These are phyloP conservation scores for Mus caroli DNA, from an alignment of 2,797 vertebrate species.

Conservation along the genomic window DNA sequence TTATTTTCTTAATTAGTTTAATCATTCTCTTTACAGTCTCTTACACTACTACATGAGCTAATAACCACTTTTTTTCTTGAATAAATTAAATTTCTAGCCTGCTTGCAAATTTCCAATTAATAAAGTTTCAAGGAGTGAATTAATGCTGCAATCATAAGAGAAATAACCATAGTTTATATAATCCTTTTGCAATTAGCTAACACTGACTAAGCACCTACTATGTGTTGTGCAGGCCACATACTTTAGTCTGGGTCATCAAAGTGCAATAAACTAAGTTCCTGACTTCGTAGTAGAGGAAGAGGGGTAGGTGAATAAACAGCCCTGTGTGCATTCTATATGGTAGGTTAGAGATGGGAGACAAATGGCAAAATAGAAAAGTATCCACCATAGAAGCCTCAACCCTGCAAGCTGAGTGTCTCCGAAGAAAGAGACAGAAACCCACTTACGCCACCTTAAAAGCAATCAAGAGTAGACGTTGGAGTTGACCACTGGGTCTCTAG, in stretches of 20 bases:
- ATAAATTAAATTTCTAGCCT: conserved; percentile 75
- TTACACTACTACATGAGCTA: conserved; percentile 71
- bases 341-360: not conserved
- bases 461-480: not conserved
- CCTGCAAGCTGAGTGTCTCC: not conserved
- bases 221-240: not conserved
- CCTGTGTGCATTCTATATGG: not conserved
- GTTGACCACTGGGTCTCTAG: not conserved
- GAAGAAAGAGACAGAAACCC: not conserved
- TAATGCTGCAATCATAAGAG: conserved; percentile 47
- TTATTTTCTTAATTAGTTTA: conserved; percentile 84
- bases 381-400: not conserved
- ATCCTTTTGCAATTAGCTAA: conserved; percentile 56
- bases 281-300: not conserved
- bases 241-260: conserved; percentile 28
- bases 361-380: not conserved
- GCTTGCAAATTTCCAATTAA: conserved; percentile 75
- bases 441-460: not conserved
- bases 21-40: conserved; percentile 76
- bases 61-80: conserved; percentile 69
- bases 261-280: conserved; percentile 5
- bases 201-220: conserved; percentile 12
- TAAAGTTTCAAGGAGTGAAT: conserved; percentile 68
- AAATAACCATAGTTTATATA: conserved; percentile 53
- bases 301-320: not conserved